Evolutionary conservation across 2,797 vertebrate genomes (phyloP).

Genomic region (Melopsittacus undulatus): DNA sequence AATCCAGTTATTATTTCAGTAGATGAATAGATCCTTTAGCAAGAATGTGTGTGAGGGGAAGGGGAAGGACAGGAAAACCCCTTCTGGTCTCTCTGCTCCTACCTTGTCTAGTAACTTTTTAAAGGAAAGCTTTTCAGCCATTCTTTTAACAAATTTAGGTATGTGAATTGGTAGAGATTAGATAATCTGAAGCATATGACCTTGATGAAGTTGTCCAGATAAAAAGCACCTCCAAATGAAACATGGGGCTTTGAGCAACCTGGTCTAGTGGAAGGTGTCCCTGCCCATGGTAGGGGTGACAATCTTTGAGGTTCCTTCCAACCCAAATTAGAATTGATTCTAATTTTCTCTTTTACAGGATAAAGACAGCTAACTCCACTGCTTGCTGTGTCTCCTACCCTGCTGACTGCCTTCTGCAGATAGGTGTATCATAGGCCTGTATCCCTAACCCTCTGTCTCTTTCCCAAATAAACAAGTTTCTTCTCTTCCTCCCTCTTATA

Average conservation of each 20-base stretch:
- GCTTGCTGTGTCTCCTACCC: background rate
- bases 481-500: background rate
- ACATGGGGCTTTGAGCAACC: background rate
- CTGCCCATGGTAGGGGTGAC: background rate
- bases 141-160: background rate
- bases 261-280: background rate
- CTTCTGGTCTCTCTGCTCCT: background rate
- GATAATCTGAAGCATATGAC: background rate
- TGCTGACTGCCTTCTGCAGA: background rate
- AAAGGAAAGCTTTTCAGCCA: background rate
- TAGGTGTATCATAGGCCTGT: background rate
- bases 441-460: background rate
- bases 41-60: background rate
- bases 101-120: background rate
- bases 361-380: background rate
- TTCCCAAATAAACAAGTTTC: background rate
- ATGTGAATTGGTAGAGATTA: background rate
- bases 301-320: background rate
- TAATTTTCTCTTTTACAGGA: background rate
- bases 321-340: background rate
- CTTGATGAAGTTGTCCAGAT: background rate
- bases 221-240: background rate
- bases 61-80: background rate
- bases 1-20: background rate
- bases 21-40: background rate